phyloP scores from a whole-genome alignment of 2,888 invertebrate species.

The Papilio elwesi region DNA sequence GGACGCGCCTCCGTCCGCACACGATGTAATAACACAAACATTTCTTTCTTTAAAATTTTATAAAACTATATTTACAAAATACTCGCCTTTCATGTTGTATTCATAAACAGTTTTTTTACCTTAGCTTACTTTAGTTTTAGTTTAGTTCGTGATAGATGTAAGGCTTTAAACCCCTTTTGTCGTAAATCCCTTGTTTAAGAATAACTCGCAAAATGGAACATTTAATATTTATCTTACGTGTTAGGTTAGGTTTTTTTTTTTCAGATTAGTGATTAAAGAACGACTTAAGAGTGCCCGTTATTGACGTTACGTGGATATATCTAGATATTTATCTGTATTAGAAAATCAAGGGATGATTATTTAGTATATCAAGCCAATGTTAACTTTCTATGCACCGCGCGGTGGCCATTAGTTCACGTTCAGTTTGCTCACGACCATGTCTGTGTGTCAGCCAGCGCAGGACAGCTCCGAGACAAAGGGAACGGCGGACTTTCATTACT shows the following conservation, averaged over 20 bases:
- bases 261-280: no score
- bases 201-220: no score
- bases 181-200: no score
- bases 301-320: no score
- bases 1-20: slow-evolving; percentile 33
- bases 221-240: no score
- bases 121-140: neutral
- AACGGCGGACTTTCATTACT: slow-evolving; percentile 30
- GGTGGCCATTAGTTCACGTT: slow-evolving; percentile 8
- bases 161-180: neutral
- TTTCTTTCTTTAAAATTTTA: neutral
- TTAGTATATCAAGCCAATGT: slow-evolving; percentile 1
- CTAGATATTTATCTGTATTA: neutral
- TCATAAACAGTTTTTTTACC: neutral
- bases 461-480: slow-evolving; percentile 10
- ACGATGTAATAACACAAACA: slow-evolving; percentile 9
- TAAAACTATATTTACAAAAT: neutral
- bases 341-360: slow-evolving; percentile 6
- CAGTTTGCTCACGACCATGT: slow-evolving; percentile 14
- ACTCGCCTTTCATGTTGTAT: neutral
- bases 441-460: slow-evolving; percentile 1
- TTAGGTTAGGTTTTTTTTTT: no score
- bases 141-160: slow-evolving; percentile 2
- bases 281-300: no score
- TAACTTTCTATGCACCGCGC: slow-evolving; percentile 11